Evolutionary conservation across 2,113 vertebrate genomes (phyloP).

Genomic region (Crotalus horridus): DNA sequence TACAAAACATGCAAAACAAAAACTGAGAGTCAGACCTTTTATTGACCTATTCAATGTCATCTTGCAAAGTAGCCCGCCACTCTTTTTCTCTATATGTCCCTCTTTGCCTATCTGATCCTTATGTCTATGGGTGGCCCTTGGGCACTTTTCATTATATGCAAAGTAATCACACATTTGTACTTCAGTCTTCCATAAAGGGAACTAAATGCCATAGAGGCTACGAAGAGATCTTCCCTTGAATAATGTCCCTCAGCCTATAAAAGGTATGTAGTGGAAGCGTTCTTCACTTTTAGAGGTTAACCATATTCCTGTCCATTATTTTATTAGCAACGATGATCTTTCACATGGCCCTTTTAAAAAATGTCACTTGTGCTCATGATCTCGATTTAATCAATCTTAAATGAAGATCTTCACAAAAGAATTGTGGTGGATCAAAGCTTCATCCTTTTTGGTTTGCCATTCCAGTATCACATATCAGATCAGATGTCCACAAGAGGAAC

Average conservation of each 20-base stretch:
- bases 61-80: background rate
- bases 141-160: background rate
- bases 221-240: background rate
- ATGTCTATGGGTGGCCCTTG: background rate
- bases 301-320: background rate
- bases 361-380: background rate
- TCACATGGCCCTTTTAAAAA: background rate
- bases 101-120: background rate
- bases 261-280: background rate
- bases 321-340: background rate
- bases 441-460: background rate
- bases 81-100: background rate
- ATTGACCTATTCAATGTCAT: background rate
- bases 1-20: background rate
- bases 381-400: too few relatives aligned
- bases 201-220: background rate
- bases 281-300: background rate
- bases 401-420: background rate
- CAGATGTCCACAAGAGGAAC: background rate
- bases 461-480: background rate
- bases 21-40: background rate
- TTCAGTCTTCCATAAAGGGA: background rate
- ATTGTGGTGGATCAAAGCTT: background rate
- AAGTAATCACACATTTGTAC: background rate
- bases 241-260: background rate